Base-by-base conservation (phyloP, 1,140 invertebrate genomes). In the Bombus balteatus region DNA sequence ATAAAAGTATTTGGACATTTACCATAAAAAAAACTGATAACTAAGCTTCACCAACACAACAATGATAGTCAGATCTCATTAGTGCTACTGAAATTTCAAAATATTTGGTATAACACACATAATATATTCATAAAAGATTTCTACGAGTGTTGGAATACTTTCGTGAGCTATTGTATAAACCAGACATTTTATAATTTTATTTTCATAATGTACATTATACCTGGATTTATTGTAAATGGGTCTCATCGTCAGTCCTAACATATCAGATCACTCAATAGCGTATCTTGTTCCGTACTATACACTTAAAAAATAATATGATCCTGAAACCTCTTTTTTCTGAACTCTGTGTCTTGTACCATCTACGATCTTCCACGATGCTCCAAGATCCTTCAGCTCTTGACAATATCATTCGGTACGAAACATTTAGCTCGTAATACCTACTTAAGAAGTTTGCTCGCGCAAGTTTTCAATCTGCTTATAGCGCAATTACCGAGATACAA, bases 381-480 rank as follows among this genome's bases (percentile, higher is more conserved):
- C 9, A n/a, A 10, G 59, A 62, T 62, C 10, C 25, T 62, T 28
- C 28, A 34, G 18, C 32, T 68, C 32, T 68, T 34, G 34, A 71
- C 53, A 18, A 43, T 43, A 41, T 59, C 28, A 34, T 68, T 73
- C 37, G 12, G 10, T 6, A 9, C 4, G 47, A 57, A 72, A 73
- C 47, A 41, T 57, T 47, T n/a, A 22, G 6, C 32, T 28, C 32
- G 57, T 47, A 37, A 37, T 65, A 65, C 43, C 41, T 34, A 74
- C 53, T 82, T 74, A 43, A 43, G n/a, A 73, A 65, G 70, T 74
- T 74, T 25, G 25, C 22, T 37, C 32, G 57, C 10, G 28, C 41
- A 68, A 83, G 32, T 76, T 76, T 76, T 83, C 59, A 76, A 76
- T 83, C 72, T 37, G 72, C 71, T 83, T 77, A 68, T 66, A 77